Base-by-base conservation (phyloP, 2,113 vertebrate genomes). In the Aldabrachelys gigantea region DNA sequence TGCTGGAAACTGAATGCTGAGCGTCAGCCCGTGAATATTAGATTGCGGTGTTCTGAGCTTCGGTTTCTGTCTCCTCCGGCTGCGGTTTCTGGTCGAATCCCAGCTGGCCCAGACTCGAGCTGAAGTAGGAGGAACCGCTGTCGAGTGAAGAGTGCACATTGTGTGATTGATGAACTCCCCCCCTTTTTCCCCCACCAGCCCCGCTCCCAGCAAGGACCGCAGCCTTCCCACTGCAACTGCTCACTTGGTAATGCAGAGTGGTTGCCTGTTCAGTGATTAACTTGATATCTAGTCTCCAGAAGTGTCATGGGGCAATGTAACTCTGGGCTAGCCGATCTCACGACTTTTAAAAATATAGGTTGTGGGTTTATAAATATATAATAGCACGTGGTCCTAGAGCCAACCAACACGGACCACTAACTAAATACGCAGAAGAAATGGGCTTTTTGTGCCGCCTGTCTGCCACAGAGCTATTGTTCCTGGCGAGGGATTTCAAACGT, bases 101-200 rank as follows among this genome's bases (percentile, higher is more conserved):
- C 98, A 98, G 97, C 97, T 98, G 98, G 97, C 97, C 97, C 84
- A 92, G 95, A 88, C 94, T 93, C 89, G 38, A 97, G 98, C 95
- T 92, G 94, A 95, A 98, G 97, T 87, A 98, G 98, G 97, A 98
- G 96, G 97, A 98, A 97, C 95, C 9, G 79, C 97, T 98, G 98
- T 97, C 82, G 1, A 97, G 95, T 85, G 93, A 96, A 97, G 98
- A 98, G 94, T 96, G 98, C 86, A 96, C 97, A 96, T 94, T 54
- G 79, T 88, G 97, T 98, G 98, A 99, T 98, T 98, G 98, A 98
- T 98, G 98, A 96, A 96, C 95, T 94, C 93, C 84, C 82, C 80
- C 27, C 38, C 41, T 87, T 41, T 57, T 50, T 89, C 41, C 49
- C 91, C 57, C 8, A 0, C 52, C 97, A 94, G 89, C 80, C 80